Evolutionary conservation across 1,140 invertebrate species (phyloP), one percentile per base, ranked within the genome.

Genomic region (Brachionus manjavacas): DNA sequence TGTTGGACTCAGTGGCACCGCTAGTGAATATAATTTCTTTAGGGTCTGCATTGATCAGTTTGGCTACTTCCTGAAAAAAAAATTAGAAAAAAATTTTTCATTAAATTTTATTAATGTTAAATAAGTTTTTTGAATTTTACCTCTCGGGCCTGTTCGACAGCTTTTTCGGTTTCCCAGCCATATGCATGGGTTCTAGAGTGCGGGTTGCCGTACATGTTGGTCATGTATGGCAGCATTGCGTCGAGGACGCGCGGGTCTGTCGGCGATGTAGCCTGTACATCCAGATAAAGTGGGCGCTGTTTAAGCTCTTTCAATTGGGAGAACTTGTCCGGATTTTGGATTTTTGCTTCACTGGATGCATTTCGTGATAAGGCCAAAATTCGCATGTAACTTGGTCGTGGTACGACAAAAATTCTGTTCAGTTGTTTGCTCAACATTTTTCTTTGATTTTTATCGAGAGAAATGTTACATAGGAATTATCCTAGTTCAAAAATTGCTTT

Each of bases 21-120:
- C 96, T 98, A 11, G 97, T 99, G 87, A 99, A 99, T 85, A 99
- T 92, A 85, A 99, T 96, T 92, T 99, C 98, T 89, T 96, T 96
- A 70, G 95, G 93, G 89, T 99, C 96, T n/a, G 97, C 97, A 43
- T 94, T 93, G 88, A 99, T 98, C 35, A 99, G 88, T 85, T 92
- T 90, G 3, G 98, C 97, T 16, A 98, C 92, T 93, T 97, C 94
- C 92, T 95, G 86, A 7, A 83, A 66, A 11, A 20, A 16, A 81
- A n/a, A 35, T 43, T 35, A 0, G 46, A 55, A 14, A 68, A 23
- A 80, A 60, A 23, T 31, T 31, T 31, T 31, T 31, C 4, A 4
- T 31, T 31, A 7, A 35, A 35, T 7, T 35, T 35, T 7, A 35
- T 35, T 35, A 7, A 35, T 35, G 7, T 35, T 35, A 7, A 7